Percentiles rank a stretch among this genome's conserved stretches.
Conservation (phyloP, 2,113 vertebrate species). For the Mohoua ochrocephala region DNA sequence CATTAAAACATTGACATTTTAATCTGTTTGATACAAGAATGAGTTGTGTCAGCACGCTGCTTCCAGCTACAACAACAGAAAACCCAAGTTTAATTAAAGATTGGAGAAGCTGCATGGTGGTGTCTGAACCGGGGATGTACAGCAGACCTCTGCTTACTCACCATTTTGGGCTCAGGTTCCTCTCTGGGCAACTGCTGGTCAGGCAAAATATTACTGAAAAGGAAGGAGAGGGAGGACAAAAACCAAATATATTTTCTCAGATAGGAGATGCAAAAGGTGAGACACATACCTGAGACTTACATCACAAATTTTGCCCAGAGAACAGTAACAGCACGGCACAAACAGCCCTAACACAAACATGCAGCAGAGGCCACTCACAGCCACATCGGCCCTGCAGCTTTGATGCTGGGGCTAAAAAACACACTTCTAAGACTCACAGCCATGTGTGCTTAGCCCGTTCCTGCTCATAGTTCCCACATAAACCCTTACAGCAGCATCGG, state of each 20-base stretch:
- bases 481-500: not conserved
- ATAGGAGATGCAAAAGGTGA: not conserved
- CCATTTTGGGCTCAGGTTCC: slow-evolving; percentile 2
- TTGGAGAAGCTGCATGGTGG: slow-evolving; percentile 37
- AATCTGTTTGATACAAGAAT: slow-evolving; percentile 75
- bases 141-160: not conserved
- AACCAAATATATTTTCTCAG: not conserved
- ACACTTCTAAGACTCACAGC: not conserved
- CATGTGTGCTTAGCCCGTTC: not conserved
- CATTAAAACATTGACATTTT: slow-evolving; percentile 77
- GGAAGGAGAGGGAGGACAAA: not conserved
- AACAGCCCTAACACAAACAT: not conserved
- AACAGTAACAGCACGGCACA: not conserved
- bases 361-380: not conserved
- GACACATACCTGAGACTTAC: not conserved
- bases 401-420: not conserved
- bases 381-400: not conserved
- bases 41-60: slow-evolving; percentile 76
- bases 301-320: not conserved
- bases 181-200: not conserved
- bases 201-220: not conserved
- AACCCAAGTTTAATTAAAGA: slow-evolving; percentile 77
- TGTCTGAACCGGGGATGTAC: slow-evolving; percentile 25
- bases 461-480: not conserved
- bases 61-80: slow-evolving; percentile 74